Evolutionary conservation across 1,140 invertebrate genomes (phyloP), one percentile per base, ranked within the genome.

Genomic region (Aphaenogaster ashmeadi): DNA sequence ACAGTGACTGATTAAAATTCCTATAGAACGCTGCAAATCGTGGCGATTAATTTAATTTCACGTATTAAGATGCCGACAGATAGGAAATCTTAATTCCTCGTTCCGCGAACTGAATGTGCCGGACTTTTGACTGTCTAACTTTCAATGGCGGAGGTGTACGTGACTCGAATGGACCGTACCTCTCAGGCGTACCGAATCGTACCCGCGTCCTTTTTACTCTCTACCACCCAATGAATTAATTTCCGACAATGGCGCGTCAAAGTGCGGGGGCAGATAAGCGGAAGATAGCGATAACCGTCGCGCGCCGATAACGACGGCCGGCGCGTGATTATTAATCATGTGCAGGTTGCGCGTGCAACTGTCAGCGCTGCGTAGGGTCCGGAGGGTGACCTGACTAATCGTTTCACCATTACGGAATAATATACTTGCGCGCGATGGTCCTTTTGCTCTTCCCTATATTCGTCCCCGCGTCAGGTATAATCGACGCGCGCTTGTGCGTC

Each of bases 251-350:
- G 54, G 56, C 64, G 77, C 86, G 62, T 78, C 89, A 93, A 90
- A 91, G 54, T 87, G 64, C 86, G 67, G 77, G 90, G 69, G 71
- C 83, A 71, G 80, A 87, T 85, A 87, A 67, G 81, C 87, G 91
- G 86, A 84, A 90, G 90, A 90, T 90, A 92, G 86, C 88, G 89
- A 91, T 87, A 88, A 90, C 89, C 69, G 71, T 69, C 80, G 71
- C 83, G 71, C 72, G 79, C 88, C 87, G 88, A 92, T 91, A 90
- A 87, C 89, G 89, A 92, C 87, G 86, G 87, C 64, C 64, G 52
- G 88, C 87, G 89, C 87, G 91, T 92, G 91, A 94, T 95, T 95
- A 95, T 95, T 95, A 95, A 95, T 95, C 95, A 95, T 92, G 92
- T 87, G 92, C 94, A 94, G 93, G 91, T 93, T 93, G 89, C 94